Conservation (phyloP, 2,888 invertebrate species). For the Epistrophe eligans region DNA sequence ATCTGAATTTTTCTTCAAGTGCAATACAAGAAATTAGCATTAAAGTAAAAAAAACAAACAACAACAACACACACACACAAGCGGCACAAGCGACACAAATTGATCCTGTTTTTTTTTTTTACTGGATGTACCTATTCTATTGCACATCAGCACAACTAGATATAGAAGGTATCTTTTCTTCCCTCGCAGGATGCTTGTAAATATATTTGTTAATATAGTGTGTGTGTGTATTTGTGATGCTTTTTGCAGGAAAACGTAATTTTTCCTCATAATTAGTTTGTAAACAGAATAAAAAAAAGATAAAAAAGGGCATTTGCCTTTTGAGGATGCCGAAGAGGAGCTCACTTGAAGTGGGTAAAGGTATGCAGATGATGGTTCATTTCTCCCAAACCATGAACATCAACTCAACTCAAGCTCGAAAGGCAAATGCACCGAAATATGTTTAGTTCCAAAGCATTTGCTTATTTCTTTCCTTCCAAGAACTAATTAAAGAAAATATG, state of each 20-base stretch:
- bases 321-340: constrained; percentile 29
- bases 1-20: constrained; percentile 6
- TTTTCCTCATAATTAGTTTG: constrained; percentile 56
- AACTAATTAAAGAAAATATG: constrained; percentile 64
- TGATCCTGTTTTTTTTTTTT: constrained; percentile 42
- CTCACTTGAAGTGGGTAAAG: constrained; percentile 29
- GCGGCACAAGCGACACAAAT: constrained; percentile 55
- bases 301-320: constrained; percentile 25
- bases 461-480: neutral
- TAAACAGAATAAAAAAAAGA: constrained; percentile 29
- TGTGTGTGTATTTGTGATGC: neutral
- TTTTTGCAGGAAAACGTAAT: constrained; percentile 14
- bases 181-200: neutral
- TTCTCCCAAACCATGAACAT: constrained; percentile 3
- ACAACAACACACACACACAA: neutral
- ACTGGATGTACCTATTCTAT: neutral
- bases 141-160: neutral
- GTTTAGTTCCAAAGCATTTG: constrained; percentile 29
- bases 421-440: constrained; percentile 22
- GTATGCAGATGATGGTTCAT: constrained; percentile 3
- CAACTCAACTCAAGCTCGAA: neutral
- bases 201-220: neutral
- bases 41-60: constrained; percentile 17
- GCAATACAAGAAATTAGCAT: constrained; percentile 60
- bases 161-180: neutral